Conservation (phyloP, 2,888 invertebrate genomes). For the Caenorhabditis sp. region DNA sequence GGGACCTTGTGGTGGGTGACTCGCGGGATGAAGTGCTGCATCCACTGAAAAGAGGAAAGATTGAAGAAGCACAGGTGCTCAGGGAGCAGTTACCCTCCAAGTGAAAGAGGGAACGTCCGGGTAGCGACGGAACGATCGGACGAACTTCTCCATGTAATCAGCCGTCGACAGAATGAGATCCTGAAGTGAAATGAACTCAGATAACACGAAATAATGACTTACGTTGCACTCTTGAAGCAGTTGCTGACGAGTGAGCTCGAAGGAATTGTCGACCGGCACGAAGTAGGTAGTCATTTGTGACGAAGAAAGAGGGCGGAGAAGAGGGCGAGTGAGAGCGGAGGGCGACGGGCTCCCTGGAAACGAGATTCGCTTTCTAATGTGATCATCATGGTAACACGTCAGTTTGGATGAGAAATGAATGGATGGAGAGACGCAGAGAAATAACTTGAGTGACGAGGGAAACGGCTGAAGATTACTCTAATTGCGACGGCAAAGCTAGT, state of each 20-base stretch:
- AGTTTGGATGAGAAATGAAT: too few species aligned
- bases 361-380: background rate
- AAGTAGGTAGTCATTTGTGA: background rate
- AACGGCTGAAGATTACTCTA: too few species aligned
- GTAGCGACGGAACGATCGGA: too few species aligned
- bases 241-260: background rate
- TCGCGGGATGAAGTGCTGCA: background rate
- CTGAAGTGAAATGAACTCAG: background rate
- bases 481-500: too few species aligned
- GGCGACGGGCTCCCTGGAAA: background rate
- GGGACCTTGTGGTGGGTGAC: background rate
- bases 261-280: background rate
- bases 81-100: background rate
- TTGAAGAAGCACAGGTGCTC: too few species aligned
- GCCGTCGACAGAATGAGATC: background rate
- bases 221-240: background rate
- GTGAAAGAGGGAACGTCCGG: background rate
- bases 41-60: background rate
- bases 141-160: background rate
- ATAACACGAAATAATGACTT: background rate
- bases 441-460: too few species aligned
- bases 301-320: background rate
- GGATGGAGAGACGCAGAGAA: too few species aligned
- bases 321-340: background rate
- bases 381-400: too few species aligned